A percentile compares a stretch with the other conserved stretches of the same genome.
Conservation (phyloP, 2,797 vertebrate species). For the Danio aesculapii region DNA sequence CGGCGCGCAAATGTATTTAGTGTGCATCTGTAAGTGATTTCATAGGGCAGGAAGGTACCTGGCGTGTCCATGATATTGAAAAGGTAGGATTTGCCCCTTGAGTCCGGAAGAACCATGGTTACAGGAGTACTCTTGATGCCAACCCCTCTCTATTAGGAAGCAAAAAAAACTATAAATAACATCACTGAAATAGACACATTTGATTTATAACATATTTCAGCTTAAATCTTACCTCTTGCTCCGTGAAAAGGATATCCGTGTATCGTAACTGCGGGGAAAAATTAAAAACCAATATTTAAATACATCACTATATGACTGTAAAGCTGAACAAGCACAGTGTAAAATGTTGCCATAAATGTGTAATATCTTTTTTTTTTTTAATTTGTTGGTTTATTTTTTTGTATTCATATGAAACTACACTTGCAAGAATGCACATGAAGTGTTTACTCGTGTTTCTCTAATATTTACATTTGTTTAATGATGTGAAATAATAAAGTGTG, state of each 20-base stretch:
- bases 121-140: slow-evolving; percentile 99
- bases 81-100: slow-evolving; percentile 97
- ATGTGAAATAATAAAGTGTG: too few relatives aligned
- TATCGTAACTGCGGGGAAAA: slow-evolving; percentile 88
- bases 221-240: slow-evolving; percentile 90
- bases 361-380: too few relatives aligned
- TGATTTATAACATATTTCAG: background rate
- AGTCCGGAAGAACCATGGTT: slow-evolving; percentile 95
- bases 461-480: too few relatives aligned
- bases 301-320: background rate
- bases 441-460: too few relatives aligned
- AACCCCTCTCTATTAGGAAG: slow-evolving; percentile 88
- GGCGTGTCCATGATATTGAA: slow-evolving; percentile 99
- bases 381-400: too few relatives aligned
- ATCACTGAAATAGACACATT: background rate
- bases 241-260: slow-evolving; percentile 98
- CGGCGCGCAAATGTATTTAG: background rate
- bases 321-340: background rate
- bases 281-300: background rate
- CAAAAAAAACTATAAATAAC: background rate
- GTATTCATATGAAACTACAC: too few relatives aligned
- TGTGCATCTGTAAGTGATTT: background rate
- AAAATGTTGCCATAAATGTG: background rate
- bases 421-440: too few relatives aligned
- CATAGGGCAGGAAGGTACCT: slow-evolving; percentile 75